Evolutionary conservation across 1,140 invertebrate species (phyloP).

Genomic region (Drosophila paulistorum): DNA sequence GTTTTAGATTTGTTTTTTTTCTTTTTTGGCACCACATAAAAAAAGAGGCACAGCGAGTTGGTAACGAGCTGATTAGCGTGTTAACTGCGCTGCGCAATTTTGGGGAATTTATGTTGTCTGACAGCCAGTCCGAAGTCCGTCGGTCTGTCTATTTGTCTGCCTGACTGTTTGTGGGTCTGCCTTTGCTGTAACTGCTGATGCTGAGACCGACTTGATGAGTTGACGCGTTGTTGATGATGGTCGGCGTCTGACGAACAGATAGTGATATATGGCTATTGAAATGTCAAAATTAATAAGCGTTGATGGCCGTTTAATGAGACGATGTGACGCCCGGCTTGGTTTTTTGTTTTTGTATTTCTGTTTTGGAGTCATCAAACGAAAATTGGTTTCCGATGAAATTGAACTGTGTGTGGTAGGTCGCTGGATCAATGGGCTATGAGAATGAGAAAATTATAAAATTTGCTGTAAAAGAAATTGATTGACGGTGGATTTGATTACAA

Average conservation of each 20-base stretch:
- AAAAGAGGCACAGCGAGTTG: conserved; percentile 19
- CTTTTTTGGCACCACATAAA: conserved; percentile 10
- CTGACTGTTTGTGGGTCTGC: conserved; percentile 8
- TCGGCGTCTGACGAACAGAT: conserved; percentile 39
- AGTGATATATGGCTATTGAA: conserved; percentile 65
- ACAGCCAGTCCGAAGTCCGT: background rate
- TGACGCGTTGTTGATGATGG: conserved; percentile 49
- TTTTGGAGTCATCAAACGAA: conserved; percentile 45
- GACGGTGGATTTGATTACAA: too few relatives aligned
- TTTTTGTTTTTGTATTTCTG: background rate
- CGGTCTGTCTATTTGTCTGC: conserved; percentile 16
- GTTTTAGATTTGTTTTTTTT: background rate
- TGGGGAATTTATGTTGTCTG: conserved; percentile 34
- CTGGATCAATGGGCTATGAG: conserved; percentile 5
- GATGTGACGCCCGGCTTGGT: conserved; percentile 25
- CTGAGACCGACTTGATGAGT: conserved; percentile 27
- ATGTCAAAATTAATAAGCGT: conserved; percentile 70
- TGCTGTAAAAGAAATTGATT: conserved; percentile 23
- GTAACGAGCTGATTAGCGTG: conserved; percentile 60
- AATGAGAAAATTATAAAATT: background rate
- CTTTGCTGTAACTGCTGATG: conserved; percentile 6
- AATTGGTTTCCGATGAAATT: conserved; percentile 29
- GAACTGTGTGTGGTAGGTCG: conserved; percentile 13
- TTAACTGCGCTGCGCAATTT: conserved; percentile 45
- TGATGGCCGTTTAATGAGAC: conserved; percentile 61